These are phyloP conservation scores for Zaprionus ornatus DNA, from an alignment of 1,140 invertebrate genomes.

Conservation along the genomic window DNA sequence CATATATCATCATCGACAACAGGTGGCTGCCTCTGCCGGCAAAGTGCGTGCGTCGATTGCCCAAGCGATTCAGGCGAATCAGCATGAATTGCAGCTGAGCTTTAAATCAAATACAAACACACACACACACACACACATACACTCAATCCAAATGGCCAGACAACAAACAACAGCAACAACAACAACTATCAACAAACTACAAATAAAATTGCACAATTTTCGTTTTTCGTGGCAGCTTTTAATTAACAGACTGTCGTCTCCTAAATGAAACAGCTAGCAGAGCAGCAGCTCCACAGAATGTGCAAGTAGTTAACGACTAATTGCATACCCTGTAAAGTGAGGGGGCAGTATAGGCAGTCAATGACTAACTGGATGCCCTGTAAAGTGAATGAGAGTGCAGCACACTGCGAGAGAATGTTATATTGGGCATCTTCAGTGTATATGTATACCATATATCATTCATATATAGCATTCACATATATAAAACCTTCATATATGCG, in stretches of 20 bases:
- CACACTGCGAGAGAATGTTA: neutral
- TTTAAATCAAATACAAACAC: slow-evolving; percentile 17
- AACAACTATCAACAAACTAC: slow-evolving; percentile 10
- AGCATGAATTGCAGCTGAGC: slow-evolving; percentile 25
- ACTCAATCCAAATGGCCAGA: slow-evolving; percentile 8
- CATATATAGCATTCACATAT: too few species aligned
- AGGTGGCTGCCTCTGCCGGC: slow-evolving; percentile 7
- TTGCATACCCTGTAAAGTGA: slow-evolving; percentile 1
- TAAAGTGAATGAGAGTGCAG: neutral
- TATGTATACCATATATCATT: neutral
- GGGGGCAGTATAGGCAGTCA: too few species aligned
- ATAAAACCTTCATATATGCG: too few species aligned
- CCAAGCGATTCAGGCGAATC: slow-evolving; percentile 38
- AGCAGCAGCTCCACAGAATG: neutral
- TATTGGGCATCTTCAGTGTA: neutral
- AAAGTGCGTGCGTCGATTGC: slow-evolving; percentile 50
- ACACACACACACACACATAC: slow-evolving; percentile 2
- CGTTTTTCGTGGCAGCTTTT: slow-evolving; percentile 14
- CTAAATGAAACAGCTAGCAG: neutral
- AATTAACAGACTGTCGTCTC: slow-evolving; percentile 25
- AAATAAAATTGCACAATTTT: slow-evolving; percentile 42
- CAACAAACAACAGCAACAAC: neutral
- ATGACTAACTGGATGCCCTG: slow-evolving; percentile 1
- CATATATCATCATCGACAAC: slow-evolving; percentile 28
- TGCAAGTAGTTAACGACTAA: neutral